phyloP scores from a whole-genome alignment of 2,888 invertebrate genomes.

The Caenorhabditis uteleia region DNA sequence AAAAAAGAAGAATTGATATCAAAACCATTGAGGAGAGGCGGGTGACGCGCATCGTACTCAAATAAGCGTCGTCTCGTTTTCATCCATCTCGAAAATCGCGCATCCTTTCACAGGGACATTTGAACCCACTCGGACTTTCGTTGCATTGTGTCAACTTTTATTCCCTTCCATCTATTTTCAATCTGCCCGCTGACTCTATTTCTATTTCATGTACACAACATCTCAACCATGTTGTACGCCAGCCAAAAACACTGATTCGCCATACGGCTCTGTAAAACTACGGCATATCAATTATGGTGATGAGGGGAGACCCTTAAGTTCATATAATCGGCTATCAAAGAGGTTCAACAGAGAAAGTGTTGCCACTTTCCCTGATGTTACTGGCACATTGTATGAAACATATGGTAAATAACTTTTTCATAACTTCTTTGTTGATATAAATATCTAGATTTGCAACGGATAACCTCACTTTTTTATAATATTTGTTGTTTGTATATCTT shows the following conservation, averaged over 20 bases:
- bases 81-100: background rate
- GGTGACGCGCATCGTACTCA: slow-evolving; percentile 32
- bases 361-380: slow-evolving; percentile 16
- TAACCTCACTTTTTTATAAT: slow-evolving; percentile 2
- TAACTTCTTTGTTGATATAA: too few species aligned
- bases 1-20: too few species aligned
- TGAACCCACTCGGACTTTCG: too few species aligned
- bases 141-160: background rate
- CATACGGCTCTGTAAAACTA: slow-evolving; percentile 31
- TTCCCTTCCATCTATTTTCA: background rate
- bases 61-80: slow-evolving; percentile 7
- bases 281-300: slow-evolving; percentile 35
- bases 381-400: slow-evolving; percentile 17
- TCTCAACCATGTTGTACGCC: background rate
- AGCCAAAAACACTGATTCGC: slow-evolving; percentile 25
- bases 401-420: slow-evolving; percentile 10
- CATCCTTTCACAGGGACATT: background rate
- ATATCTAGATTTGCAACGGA: too few species aligned
- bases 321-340: slow-evolving; percentile 34
- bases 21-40: slow-evolving; percentile 19
- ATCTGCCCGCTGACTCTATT: background rate
- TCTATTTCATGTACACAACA: too few species aligned
- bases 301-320: slow-evolving; percentile 19
- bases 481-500: background rate
- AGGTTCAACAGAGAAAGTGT: slow-evolving; percentile 31